Conservation (phyloP, 1,140 invertebrate species). For the Elysia chlorotica region DNA sequence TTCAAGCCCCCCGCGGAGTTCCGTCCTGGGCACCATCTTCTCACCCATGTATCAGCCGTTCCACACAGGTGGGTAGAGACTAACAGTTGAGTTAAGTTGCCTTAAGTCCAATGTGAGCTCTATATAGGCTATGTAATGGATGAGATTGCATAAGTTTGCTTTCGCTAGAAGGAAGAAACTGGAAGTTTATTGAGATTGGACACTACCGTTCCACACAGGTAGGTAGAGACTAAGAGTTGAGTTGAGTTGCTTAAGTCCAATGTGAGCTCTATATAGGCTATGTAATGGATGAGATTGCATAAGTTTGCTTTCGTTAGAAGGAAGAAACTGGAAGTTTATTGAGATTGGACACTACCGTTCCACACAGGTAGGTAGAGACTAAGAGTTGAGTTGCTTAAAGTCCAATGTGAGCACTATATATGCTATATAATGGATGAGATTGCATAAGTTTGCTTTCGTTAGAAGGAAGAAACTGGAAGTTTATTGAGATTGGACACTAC, state of each 20-base stretch:
- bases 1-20: slow-evolving; percentile 1
- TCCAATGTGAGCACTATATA: not conserved
- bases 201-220: slow-evolving; percentile 12
- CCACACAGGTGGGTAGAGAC: slow-evolving; percentile 6
- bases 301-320: not conserved
- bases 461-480: not conserved
- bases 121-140: not conserved
- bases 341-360: not conserved
- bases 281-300: not conserved
- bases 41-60: slow-evolving; percentile 18
- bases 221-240: not conserved
- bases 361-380: not conserved
- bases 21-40: slow-evolving; percentile 13
- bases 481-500: too few species aligned
- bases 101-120: not conserved
- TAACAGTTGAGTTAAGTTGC: not conserved
- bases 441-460: not conserved
- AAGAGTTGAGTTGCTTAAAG: not conserved
- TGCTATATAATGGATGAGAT: not conserved
- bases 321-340: too few species aligned
- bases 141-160: not conserved
- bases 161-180: not conserved
- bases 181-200: too few species aligned
- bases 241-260: not conserved
- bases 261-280: not conserved